Conservation (phyloP, 2,888 invertebrate genomes). For the Holacanthella duospinosa region DNA sequence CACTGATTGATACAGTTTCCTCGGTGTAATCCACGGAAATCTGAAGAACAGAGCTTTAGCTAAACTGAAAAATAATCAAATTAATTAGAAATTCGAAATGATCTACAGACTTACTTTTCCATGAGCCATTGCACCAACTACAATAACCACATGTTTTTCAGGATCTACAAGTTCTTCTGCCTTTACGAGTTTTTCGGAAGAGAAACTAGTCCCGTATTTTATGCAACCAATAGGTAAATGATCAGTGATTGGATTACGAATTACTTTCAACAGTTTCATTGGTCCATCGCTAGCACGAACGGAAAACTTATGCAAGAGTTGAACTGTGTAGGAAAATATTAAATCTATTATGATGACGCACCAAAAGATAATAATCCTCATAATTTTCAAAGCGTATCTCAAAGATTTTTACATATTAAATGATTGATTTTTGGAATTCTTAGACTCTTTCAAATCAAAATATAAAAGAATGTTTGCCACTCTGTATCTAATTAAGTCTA, state of each 20-base stretch:
- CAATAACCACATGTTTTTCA: constrained; percentile 63
- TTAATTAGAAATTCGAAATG: not conserved
- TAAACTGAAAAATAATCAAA: constrained; percentile 1
- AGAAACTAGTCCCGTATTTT: constrained; percentile 83
- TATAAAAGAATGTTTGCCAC: not conserved
- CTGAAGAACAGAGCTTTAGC: constrained; percentile 43
- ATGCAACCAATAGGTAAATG: constrained; percentile 89
- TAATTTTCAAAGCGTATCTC: not conserved
- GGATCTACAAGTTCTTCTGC: constrained; percentile 70
- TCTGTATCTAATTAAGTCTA: not conserved
- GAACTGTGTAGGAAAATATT: constrained; percentile 58
- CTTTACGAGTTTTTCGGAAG: constrained; percentile 58
- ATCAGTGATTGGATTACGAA: constrained; percentile 88
- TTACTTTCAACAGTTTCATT: constrained; percentile 82
- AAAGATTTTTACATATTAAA: no score
- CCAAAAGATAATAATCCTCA: not conserved
- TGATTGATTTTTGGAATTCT: no score
- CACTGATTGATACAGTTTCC: constrained; percentile 81
- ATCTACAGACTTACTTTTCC: constrained; percentile 58
- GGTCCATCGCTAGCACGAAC: constrained; percentile 83
- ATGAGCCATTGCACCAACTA: constrained; percentile 95
- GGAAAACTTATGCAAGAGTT: constrained; percentile 86
- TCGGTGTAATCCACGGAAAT: constrained; percentile 73
- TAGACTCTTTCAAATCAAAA: no score
- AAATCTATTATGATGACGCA: constrained; percentile 1